A percentile compares a stretch with the other conserved stretches of the same genome.
Evolutionary conservation across 2,888 invertebrate genomes (phyloP).

Genomic region (Athetis lepigone): DNA sequence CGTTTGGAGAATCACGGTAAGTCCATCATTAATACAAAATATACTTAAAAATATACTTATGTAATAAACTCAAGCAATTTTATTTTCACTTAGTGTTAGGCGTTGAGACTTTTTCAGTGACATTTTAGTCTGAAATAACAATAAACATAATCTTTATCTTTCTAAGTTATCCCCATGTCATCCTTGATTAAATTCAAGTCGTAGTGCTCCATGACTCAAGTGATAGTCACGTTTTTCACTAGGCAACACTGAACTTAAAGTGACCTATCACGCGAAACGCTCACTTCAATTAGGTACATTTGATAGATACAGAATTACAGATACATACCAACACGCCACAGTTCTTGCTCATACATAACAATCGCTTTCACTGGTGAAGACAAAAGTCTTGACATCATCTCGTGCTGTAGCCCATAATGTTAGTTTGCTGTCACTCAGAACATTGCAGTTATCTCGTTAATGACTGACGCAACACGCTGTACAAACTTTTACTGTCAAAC

Average conservation of each 20-base stretch:
- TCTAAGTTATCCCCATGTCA: constrained; percentile 5
- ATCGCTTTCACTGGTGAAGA: constrained; percentile 70
- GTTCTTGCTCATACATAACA: constrained; percentile 61
- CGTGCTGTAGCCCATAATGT: constrained; percentile 41
- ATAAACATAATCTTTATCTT: neutral
- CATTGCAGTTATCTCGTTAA: constrained; percentile 35
- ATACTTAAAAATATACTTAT: too few species aligned
- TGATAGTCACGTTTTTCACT: constrained; percentile 65
- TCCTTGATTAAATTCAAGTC: constrained; percentile 53
- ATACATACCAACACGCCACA: constrained; percentile 51
- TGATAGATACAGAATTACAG: constrained; percentile 30
- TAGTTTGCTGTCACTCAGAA: constrained; percentile 36
- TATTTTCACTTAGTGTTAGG: too few species aligned
- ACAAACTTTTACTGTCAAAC: constrained; percentile 17
- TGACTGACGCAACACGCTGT: constrained; percentile 14
- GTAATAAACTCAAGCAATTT: too few species aligned
- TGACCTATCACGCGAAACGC: constrained; percentile 73
- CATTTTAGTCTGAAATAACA: neutral
- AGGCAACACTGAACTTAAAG: constrained; percentile 60
- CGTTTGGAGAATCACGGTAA: constrained; percentile 97
- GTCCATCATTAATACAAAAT: constrained; percentile 55
- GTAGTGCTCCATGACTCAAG: constrained; percentile 34
- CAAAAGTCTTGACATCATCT: constrained; percentile 52
- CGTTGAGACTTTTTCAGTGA: too few species aligned
- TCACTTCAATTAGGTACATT: constrained; percentile 55